These are phyloP conservation scores for Galendromus occidentalis DNA, from an alignment of 1,140 invertebrate species.

Conservation along the genomic window DNA sequence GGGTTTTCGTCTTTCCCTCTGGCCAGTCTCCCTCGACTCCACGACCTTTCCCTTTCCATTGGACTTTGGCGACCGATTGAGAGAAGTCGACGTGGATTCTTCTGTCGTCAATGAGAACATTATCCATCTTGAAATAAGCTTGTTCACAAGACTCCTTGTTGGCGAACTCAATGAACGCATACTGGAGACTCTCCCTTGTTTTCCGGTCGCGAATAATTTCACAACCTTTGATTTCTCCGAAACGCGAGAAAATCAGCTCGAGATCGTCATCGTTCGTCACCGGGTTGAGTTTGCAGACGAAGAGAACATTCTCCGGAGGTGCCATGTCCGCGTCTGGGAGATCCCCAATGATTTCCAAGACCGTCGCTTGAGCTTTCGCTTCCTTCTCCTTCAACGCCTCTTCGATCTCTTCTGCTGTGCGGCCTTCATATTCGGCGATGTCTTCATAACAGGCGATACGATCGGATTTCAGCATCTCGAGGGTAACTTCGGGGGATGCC, in stretches of 20 bases:
- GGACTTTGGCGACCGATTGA: constrained; percentile 83
- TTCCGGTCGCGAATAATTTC: constrained; percentile 91
- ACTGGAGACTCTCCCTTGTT: constrained; percentile 84
- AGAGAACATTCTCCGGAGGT: constrained; percentile 95
- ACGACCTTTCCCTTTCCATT: constrained; percentile 40
- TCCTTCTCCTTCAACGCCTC: constrained; percentile 77
- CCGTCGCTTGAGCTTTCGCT: constrained; percentile 84
- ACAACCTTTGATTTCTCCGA: constrained; percentile 84
- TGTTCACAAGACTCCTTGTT: constrained; percentile 79
- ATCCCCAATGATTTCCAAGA: constrained; percentile 96
- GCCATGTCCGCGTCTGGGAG: constrained; percentile 88
- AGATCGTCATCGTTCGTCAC: constrained; percentile 93
- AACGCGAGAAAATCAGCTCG: constrained; percentile 91
- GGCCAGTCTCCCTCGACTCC: constrained; percentile 19
- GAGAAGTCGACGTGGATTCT: constrained; percentile 99
- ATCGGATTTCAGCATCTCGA: constrained; percentile 52
- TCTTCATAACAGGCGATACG: constrained; percentile 84
- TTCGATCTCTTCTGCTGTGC: constrained; percentile 55
- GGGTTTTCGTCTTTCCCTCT: background rate
- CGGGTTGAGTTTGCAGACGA: constrained; percentile 98
- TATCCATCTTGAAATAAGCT: constrained; percentile 99
- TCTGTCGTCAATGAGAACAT: constrained; percentile 93
- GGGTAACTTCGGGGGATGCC: too few species aligned
- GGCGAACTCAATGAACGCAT: constrained; percentile 97
- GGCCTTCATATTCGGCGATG: constrained; percentile 72